These are phyloP conservation scores for Spheniscus mendiculus DNA, from an alignment of 2,113 vertebrate species.

Conservation along the genomic window DNA sequence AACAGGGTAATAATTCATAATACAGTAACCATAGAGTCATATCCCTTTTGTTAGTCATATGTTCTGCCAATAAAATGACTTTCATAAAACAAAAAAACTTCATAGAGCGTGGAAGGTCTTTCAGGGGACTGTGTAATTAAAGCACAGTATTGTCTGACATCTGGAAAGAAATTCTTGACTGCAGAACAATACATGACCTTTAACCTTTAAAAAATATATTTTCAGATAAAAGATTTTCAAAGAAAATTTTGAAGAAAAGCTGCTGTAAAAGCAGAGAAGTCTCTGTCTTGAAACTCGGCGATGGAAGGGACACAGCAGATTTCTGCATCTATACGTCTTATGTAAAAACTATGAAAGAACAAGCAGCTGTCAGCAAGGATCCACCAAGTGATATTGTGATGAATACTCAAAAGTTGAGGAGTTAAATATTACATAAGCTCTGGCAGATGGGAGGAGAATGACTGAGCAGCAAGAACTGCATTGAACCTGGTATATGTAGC, in stretches of 20 bases:
- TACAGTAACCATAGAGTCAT: neutral
- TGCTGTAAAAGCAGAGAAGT: neutral
- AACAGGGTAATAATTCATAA: slow-evolving; percentile 24
- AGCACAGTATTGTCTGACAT: neutral
- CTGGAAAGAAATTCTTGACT: neutral
- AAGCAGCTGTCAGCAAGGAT: neutral
- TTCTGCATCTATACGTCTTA: neutral
- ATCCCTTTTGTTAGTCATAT: slow-evolving; percentile 18
- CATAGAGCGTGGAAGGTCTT: neutral
- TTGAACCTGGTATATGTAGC: neutral
- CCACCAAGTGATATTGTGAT: neutral
- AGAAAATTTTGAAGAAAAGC: neutral
- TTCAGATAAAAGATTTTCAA: neutral
- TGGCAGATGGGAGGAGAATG: neutral
- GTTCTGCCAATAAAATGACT: slow-evolving; percentile 10
- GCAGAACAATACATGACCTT: neutral
- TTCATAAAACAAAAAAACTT: neutral
- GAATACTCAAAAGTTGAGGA: neutral
- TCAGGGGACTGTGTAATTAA: neutral
- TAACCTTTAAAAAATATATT: neutral
- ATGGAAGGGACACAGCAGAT: neutral
- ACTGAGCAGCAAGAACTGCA: neutral
- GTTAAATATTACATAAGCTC: neutral
- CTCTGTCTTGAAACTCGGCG: neutral
- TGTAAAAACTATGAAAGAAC: neutral